phyloP scores from a whole-genome alignment of 2,797 vertebrate species.

The Anomalospiza imberbis region DNA sequence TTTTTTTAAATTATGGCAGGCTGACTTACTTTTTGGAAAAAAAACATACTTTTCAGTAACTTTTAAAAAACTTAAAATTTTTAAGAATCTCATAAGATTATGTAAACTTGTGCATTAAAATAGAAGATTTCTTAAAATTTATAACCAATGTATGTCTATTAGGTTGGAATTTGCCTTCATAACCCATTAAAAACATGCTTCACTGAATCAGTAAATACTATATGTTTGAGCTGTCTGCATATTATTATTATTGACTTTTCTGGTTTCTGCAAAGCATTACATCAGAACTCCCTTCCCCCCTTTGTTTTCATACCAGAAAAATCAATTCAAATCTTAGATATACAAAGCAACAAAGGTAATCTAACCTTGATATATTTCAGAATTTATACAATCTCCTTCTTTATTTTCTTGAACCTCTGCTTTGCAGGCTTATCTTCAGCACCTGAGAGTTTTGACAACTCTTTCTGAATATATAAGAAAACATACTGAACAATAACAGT shows the following conservation, averaged over 20 bases:
- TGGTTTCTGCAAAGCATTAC: conserved; percentile 32
- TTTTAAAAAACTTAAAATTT: not conserved
- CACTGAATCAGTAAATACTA: conserved; percentile 19
- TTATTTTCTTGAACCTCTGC: conserved; percentile 11
- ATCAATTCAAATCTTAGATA: conserved; percentile 55
- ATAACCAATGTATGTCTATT: not conserved
- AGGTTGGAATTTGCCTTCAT: not conserved
- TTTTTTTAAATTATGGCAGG: not conserved
- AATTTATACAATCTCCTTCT: not conserved
- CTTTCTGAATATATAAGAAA: conserved; percentile 5
- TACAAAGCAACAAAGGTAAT: conserved; percentile 47
- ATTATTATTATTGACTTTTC: conserved; percentile 63
- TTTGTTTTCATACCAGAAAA: conserved; percentile 56
- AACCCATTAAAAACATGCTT: not conserved
- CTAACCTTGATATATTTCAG: conserved; percentile 19
- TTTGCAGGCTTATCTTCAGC: conserved; percentile 13
- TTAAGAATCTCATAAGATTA: not conserved
- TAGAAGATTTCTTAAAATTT: not conserved
- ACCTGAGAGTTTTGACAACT: conserved; percentile 36
- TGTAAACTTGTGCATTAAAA: not conserved
- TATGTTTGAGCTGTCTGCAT: conserved; percentile 39
- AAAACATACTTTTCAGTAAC: not conserved
- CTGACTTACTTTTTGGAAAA: not conserved
- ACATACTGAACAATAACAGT: not conserved
- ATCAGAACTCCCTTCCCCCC: conserved; percentile 27